phyloP scores from a whole-genome alignment of 2,797 vertebrate species.

The Schizopygopsis malacanthus region DNA sequence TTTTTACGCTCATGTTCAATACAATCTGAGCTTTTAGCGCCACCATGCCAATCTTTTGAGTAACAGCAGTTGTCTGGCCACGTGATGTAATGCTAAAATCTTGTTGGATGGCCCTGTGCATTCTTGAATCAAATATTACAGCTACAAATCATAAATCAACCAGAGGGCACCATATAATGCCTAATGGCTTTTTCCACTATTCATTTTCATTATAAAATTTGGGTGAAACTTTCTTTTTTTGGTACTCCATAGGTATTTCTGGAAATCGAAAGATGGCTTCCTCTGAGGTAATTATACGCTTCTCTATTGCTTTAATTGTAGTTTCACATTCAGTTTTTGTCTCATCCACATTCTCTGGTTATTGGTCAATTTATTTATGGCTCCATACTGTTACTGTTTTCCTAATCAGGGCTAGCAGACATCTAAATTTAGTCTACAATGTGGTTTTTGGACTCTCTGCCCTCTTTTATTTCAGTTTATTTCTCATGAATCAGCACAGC shows the following conservation, averaged over 20 bases:
- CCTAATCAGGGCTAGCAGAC: neutral
- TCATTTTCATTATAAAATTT: slow-evolving; percentile 7
- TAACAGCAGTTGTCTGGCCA: too few species aligned
- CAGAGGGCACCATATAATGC: neutral
- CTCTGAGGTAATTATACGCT: slow-evolving; percentile 71
- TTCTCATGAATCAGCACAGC: neutral
- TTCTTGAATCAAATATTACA: neutral
- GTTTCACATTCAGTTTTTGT: neutral
- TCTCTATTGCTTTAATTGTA: neutral
- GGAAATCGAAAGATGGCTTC: slow-evolving; percentile 69
- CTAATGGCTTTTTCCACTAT: neutral
- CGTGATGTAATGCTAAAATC: too few species aligned
- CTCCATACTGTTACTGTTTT: neutral
- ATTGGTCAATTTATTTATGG: neutral
- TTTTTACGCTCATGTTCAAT: too few species aligned
- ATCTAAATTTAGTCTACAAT: neutral
- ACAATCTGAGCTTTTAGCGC: too few species aligned
- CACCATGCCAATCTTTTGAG: too few species aligned
- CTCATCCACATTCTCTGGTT: neutral
- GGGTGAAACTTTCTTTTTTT: neutral
- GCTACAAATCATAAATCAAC: neutral
- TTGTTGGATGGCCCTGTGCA: neutral
- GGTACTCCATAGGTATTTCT: slow-evolving; percentile 63
- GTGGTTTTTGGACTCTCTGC: neutral
- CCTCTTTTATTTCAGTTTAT: neutral